These are phyloP conservation scores for Metridium senile DNA, from an alignment of 92 coral and sea anemone genomes.

Conservation along the genomic window DNA sequence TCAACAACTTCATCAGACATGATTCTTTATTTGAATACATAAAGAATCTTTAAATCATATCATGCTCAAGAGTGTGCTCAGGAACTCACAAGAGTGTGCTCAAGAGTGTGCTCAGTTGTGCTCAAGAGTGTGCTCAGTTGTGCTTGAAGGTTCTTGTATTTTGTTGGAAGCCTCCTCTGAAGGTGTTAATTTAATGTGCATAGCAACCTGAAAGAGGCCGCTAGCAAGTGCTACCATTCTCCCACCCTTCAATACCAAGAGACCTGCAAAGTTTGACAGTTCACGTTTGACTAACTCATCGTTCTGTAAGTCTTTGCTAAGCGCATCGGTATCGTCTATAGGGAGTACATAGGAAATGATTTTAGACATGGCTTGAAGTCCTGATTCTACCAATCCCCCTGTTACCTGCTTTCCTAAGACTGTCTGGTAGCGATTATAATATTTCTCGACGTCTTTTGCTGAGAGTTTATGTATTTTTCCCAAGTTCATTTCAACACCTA, in stretches of 20 bases:
- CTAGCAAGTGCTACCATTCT: conserved; percentile 57
- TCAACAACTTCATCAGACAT: too few species aligned
- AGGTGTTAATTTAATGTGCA: conserved; percentile 43
- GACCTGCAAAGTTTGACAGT: too few species aligned
- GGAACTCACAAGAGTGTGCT: too few species aligned
- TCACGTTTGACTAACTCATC: too few species aligned
- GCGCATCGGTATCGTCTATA: conserved; percentile 41
- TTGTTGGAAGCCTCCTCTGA: too few species aligned
- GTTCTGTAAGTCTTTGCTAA: conserved; percentile 45
- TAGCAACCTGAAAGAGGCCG: conserved; percentile 52
- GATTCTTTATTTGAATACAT: too few species aligned
- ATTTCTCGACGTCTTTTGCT: conserved; percentile 27
- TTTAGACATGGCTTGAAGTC: conserved; percentile 27
- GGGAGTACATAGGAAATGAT: conserved; percentile 48
- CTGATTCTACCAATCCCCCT: conserved; percentile 49
- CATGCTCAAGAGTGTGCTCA: too few species aligned
- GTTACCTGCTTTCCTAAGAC: too few species aligned
- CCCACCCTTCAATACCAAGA: conserved; percentile 65
- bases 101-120: conserved; percentile 34
- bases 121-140: conserved; percentile 38
- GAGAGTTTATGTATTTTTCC: conserved; percentile 46
- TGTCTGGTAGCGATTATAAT: conserved; percentile 39
- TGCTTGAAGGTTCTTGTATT: too few species aligned
- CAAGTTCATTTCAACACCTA: conserved; percentile 35
- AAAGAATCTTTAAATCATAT: too few species aligned